Conservation (phyloP, 2,888 invertebrate genomes). For the Rosalia funebris region DNA sequence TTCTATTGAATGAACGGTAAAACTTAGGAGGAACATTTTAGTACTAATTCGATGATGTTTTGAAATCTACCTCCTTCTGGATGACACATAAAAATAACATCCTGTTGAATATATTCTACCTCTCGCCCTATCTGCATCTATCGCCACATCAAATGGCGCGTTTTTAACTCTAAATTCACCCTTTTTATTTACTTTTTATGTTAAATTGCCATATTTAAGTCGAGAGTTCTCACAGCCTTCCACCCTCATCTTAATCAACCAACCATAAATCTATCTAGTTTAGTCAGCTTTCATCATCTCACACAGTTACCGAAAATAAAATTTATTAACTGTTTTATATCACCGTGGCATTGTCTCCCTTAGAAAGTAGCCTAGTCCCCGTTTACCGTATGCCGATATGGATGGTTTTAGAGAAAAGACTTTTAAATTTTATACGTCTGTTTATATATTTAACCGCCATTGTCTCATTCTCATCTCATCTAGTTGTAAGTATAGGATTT, state of each 20-base stretch:
- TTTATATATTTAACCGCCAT: too few relatives aligned
- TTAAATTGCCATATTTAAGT: slow-evolving; percentile 32
- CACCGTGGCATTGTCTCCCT: slow-evolving; percentile 41
- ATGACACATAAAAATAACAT: slow-evolving; percentile 1
- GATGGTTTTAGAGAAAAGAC: background rate
- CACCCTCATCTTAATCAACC: slow-evolving; percentile 36
- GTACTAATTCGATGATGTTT: too few relatives aligned
- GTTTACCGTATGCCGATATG: slow-evolving; percentile 28
- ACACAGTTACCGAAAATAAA: slow-evolving; percentile 32
- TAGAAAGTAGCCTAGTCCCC: slow-evolving; percentile 28
- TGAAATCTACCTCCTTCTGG: too few relatives aligned
- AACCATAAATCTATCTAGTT: slow-evolving; percentile 32
- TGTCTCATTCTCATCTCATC: too few relatives aligned
- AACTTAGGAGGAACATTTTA: too few relatives aligned
- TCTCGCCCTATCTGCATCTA: background rate
- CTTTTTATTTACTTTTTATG: slow-evolving; percentile 8
- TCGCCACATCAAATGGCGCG: slow-evolving; percentile 4
- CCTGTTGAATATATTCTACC: slow-evolving; percentile 12
- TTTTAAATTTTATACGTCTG: too few relatives aligned
- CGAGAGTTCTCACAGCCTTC: slow-evolving; percentile 30
- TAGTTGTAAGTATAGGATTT: too few relatives aligned
- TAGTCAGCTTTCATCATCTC: slow-evolving; percentile 33
- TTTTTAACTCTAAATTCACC: slow-evolving; percentile 8
- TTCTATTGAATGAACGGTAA: too few relatives aligned
- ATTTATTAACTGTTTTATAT: slow-evolving; percentile 40